phyloP scores from a whole-genome alignment of 2,113 vertebrate genomes.

The Silurus glanis region DNA sequence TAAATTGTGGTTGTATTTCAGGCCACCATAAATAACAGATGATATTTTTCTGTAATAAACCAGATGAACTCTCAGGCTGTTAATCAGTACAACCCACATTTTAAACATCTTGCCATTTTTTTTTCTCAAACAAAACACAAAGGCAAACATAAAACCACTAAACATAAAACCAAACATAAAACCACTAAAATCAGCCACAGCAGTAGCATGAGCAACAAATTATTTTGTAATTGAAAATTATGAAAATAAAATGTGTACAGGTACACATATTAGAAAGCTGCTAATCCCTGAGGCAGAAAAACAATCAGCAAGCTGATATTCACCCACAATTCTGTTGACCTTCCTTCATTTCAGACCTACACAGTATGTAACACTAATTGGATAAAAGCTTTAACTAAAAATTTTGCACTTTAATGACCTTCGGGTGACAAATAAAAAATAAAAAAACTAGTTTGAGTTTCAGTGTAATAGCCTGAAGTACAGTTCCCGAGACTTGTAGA shows the following conservation, averaged over 20 bases:
- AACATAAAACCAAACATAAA: constrained; percentile 1
- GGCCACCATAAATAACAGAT: constrained; percentile 1
- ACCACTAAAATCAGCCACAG: not conserved
- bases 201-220: not conserved
- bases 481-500: not conserved
- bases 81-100: constrained; percentile 11
- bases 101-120: not conserved
- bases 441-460: no score
- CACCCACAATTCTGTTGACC: not conserved
- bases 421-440: not conserved
- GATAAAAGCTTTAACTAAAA: constrained; percentile 1
- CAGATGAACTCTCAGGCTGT: not conserved
- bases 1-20: constrained; percentile 37
- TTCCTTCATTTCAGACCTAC: constrained; percentile 1
- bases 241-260: not conserved
- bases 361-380: not conserved
- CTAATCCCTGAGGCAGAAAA: constrained; percentile 35
- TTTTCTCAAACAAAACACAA: not conserved
- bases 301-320: constrained; percentile 8
- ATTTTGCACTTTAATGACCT: not conserved
- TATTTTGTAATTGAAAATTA: not conserved
- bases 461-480: not conserved
- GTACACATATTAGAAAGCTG: not conserved
- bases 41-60: not conserved
- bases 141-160: not conserved